Conservation (phyloP, 2,888 invertebrate genomes). For the Meiosimyza platycephala region DNA sequence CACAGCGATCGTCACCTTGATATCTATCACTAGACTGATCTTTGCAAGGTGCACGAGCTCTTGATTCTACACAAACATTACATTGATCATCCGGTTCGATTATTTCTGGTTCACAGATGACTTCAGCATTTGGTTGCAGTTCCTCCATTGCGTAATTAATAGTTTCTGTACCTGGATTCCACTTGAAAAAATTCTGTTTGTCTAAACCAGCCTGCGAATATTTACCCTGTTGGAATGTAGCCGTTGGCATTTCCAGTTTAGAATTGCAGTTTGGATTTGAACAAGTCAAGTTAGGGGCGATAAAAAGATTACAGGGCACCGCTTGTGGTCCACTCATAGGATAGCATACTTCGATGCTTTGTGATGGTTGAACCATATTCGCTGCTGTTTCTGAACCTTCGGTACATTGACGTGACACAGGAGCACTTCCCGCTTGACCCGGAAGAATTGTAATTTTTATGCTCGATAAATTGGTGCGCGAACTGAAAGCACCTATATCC, state of each 20-base stretch:
- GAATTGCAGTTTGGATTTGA: too few species aligned
- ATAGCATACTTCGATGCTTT: neutral
- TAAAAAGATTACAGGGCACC: slow-evolving; percentile 34
- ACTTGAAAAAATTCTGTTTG: slow-evolving; percentile 19
- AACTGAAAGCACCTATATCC: slow-evolving; percentile 33
- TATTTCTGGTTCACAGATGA: slow-evolving; percentile 2
- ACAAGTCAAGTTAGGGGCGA: slow-evolving; percentile 25
- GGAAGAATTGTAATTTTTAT: slow-evolving; percentile 35
- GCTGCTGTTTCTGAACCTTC: neutral
- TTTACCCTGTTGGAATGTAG: neutral
- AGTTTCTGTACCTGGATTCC: slow-evolving; percentile 21
- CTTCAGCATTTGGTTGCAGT: neutral
- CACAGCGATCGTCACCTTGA: too few species aligned
- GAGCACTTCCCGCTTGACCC: slow-evolving; percentile 14
- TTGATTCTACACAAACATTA: neutral
- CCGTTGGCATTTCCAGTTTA: too few species aligned
- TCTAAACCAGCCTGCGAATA: slow-evolving; percentile 12
- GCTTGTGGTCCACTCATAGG: neutral
- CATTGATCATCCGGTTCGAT: neutral
- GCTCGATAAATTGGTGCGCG: slow-evolving; percentile 29
- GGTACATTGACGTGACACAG: neutral
- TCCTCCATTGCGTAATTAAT: slow-evolving; percentile 1
- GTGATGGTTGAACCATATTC: neutral
- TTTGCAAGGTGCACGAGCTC: neutral
- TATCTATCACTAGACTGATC: neutral